Conservation (phyloP, 2,888 invertebrate species). For the Drosophila robusta region DNA sequence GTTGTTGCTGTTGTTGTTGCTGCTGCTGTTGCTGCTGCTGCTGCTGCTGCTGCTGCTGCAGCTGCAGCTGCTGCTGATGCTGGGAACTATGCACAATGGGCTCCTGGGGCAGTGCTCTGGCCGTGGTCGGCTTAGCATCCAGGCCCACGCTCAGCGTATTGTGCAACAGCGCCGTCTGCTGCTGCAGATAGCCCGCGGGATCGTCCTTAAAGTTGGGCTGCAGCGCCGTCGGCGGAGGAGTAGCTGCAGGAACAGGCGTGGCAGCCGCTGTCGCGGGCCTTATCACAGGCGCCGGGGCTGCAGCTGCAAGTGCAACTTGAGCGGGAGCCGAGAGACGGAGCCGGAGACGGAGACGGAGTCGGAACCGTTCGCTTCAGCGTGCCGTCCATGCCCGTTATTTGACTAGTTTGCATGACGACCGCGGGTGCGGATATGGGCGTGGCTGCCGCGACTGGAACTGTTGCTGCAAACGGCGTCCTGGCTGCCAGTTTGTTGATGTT, state of each 20-base stretch:
- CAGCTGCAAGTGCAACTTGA: conserved; percentile 15
- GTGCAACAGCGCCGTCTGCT: conserved; percentile 94
- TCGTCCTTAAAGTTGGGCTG: conserved; percentile 95
- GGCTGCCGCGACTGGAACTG: conserved; percentile 20
- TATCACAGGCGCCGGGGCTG: conserved; percentile 61
- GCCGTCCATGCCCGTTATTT: conserved; percentile 30
- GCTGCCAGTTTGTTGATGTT: conserved; percentile 51
- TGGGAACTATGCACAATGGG: conserved; percentile 62
- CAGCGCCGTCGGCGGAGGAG: conserved; percentile 30
- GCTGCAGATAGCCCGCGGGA: conserved; percentile 95
- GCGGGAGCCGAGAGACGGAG: conserved; percentile 7
- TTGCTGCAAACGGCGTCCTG: conserved; percentile 25
- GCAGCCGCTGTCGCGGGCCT: conserved; percentile 36
- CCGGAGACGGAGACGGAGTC: conserved; percentile 15
- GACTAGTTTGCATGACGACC: conserved; percentile 58
- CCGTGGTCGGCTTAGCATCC: conserved; percentile 79
- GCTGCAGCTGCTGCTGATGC: conserved; percentile 65
- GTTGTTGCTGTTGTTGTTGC: too few species aligned
- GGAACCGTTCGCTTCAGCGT: conserved; percentile 14
- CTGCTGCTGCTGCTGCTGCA: conserved; percentile 68
- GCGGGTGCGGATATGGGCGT: conserved; percentile 29
- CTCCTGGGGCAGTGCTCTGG: conserved; percentile 52
- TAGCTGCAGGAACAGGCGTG: conserved; percentile 8
- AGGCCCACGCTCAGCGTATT: conserved; percentile 91
- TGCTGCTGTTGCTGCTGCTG: too few species aligned